phyloP scores from a whole-genome alignment of 2,113 vertebrate genomes.

The Cyprinodon tularosa region DNA sequence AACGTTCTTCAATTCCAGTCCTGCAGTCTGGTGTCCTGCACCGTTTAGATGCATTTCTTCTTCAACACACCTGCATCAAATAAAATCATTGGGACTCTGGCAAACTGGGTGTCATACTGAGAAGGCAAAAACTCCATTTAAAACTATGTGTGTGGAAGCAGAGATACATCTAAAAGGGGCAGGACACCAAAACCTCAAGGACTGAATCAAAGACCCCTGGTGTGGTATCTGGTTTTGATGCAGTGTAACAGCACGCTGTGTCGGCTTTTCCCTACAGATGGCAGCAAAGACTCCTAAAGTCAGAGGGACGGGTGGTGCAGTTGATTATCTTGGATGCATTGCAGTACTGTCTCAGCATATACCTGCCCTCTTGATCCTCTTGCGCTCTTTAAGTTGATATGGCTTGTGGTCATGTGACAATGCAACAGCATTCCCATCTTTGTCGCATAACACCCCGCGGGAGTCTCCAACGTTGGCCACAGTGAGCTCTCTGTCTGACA shows the following conservation, averaged over 20 bases:
- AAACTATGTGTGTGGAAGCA: neutral
- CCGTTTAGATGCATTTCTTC: too few species aligned
- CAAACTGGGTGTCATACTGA: too few species aligned
- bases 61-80: too few species aligned
- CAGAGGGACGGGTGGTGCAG: neutral
- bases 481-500: slow-evolving; percentile 93
- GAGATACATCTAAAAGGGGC: too few species aligned
- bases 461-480: slow-evolving; percentile 98
- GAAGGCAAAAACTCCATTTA: too few species aligned
- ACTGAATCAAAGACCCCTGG: too few species aligned
- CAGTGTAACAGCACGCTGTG: slow-evolving; percentile 15
- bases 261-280: slow-evolving; percentile 46
- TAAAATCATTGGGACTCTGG: too few species aligned
- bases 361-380: slow-evolving; percentile 98
- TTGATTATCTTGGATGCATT: neutral
- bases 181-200: too few species aligned
- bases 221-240: neutral
- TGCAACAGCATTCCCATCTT: slow-evolving; percentile 93
- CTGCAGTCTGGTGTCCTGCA: too few species aligned
- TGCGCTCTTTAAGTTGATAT: slow-evolving; percentile 96
- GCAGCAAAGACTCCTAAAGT: slow-evolving; percentile 11
- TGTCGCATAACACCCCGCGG: slow-evolving; percentile 94
- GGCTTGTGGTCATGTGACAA: slow-evolving; percentile 98
- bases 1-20: neutral
- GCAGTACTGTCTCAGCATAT: slow-evolving; percentile 16